Evolutionary conservation across 2,113 vertebrate genomes (phyloP).

Genomic region (Datnioides undecimradiatus): DNA sequence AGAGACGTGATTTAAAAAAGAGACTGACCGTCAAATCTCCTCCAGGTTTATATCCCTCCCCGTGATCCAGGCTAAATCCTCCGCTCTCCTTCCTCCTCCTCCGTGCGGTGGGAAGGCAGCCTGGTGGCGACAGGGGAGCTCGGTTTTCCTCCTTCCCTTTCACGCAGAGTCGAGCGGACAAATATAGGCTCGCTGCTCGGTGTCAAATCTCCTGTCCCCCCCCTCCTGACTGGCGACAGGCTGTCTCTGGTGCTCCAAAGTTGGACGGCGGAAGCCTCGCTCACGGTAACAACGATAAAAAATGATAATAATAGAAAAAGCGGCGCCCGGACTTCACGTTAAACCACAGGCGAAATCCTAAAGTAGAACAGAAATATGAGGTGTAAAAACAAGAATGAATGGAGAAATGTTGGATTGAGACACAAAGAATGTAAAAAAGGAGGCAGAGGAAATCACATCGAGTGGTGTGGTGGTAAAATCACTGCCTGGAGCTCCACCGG

Average conservation of each 20-base stretch:
- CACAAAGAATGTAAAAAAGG: background rate
- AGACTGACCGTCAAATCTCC: conserved; percentile 62
- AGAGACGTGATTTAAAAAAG: background rate
- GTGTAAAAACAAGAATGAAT: background rate
- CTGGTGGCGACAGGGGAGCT: conserved; percentile 26
- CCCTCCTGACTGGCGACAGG: conserved; percentile 2
- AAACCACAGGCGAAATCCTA: background rate
- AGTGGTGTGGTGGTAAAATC: no score
- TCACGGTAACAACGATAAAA: no score
- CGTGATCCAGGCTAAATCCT: conserved; percentile 27
- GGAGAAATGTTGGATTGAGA: background rate
- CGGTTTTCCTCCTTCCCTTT: conserved; percentile 22
- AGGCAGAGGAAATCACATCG: conserved; percentile 40
- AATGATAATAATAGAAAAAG: background rate
- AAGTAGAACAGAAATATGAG: background rate
- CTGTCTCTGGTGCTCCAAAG: conserved; percentile 48
- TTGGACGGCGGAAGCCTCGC: conserved; percentile 19
- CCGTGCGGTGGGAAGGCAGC: background rate
- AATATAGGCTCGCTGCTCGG: conserved; percentile 45
- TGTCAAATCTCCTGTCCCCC: conserved; percentile 45
- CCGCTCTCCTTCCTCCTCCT: background rate
- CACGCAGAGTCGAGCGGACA: conserved; percentile 27
- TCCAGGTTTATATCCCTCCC: conserved; percentile 5
- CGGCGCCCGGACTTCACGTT: background rate
- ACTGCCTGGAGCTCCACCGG: no score